A percentile compares a stretch with the other conserved stretches of the same genome.
Conservation (phyloP, 2,888 invertebrate species). For the Taenaris catops region DNA sequence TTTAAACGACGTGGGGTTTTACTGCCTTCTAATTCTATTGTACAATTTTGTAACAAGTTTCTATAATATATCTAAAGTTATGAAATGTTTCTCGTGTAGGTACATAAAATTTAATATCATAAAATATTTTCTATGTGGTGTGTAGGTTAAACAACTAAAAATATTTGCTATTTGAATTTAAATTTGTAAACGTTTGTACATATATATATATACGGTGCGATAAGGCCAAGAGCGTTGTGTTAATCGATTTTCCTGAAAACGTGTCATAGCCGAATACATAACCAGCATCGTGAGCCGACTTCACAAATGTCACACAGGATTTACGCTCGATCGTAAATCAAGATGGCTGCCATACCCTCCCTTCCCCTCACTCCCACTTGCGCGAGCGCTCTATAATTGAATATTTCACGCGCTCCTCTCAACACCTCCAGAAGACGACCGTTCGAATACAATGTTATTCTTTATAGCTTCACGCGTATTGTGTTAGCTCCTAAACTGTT, state of each 20-base stretch:
- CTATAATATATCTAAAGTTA: too few species aligned
- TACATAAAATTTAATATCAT: too few species aligned
- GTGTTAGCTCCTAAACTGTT: constrained; percentile 76
- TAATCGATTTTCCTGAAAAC: constrained; percentile 56
- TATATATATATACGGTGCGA: too few species aligned
- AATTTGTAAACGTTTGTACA: too few species aligned
- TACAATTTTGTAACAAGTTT: too few species aligned
- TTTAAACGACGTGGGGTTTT: too few species aligned
- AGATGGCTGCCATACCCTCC: constrained; percentile 61
- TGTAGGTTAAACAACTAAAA: too few species aligned
- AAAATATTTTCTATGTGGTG: too few species aligned
- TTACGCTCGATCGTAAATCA: constrained; percentile 76
- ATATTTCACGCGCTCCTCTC: constrained; percentile 75
- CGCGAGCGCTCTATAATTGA: constrained; percentile 74
- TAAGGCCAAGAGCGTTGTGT: too few species aligned
- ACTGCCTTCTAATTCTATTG: too few species aligned
- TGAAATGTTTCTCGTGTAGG: too few species aligned
- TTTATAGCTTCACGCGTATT: constrained; percentile 66
- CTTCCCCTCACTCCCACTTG: constrained; percentile 47
- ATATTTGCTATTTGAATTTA: too few species aligned
- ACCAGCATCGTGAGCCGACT: constrained; percentile 44
- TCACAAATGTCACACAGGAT: constrained; percentile 75
- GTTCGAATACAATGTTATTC: constrained; percentile 67
- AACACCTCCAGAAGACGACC: constrained; percentile 65
- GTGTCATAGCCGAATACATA: constrained; percentile 45